Percentiles rank a stretch among this genome's conserved stretches.
Conservation (phyloP, 2,113 vertebrate species). For the Rhea americana region DNA sequence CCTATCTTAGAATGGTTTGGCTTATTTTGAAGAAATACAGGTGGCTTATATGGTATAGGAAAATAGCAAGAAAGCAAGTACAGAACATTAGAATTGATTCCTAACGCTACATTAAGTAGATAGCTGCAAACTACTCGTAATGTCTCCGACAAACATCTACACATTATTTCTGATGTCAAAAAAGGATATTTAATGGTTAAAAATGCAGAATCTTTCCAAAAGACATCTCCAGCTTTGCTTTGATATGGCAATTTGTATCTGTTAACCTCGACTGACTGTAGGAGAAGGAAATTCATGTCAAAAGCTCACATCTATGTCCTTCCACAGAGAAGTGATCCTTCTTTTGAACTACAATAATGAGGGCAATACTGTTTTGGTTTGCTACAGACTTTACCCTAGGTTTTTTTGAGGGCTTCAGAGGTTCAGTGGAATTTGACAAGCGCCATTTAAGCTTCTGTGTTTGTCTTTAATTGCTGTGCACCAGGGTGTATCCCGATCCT, state of each 20-base stretch:
- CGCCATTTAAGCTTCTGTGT: conserved; percentile 29
- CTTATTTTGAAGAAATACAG: background rate
- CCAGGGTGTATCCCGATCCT: background rate
- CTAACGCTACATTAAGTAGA: background rate
- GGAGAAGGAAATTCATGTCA: background rate
- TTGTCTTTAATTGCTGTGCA: background rate
- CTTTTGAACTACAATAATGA: background rate
- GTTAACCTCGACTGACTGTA: background rate
- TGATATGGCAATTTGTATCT: background rate
- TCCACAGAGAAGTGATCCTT: background rate
- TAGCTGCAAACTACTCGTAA: background rate
- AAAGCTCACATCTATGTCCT: background rate
- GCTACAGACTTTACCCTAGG: background rate
- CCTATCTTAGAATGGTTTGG: background rate
- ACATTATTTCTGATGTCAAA: background rate
- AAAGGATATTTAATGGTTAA: background rate
- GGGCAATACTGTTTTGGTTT: background rate
- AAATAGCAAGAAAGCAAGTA: background rate
- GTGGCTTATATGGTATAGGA: background rate
- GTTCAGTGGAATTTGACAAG: conserved; percentile 45
- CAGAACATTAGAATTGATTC: background rate
- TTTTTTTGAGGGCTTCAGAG: conserved; percentile 15
- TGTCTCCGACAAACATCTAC: background rate
- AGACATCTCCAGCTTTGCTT: background rate
- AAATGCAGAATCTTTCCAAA: background rate